phyloP scores from a whole-genome alignment of 1,140 invertebrate species.

The Pteromalus puparum region DNA sequence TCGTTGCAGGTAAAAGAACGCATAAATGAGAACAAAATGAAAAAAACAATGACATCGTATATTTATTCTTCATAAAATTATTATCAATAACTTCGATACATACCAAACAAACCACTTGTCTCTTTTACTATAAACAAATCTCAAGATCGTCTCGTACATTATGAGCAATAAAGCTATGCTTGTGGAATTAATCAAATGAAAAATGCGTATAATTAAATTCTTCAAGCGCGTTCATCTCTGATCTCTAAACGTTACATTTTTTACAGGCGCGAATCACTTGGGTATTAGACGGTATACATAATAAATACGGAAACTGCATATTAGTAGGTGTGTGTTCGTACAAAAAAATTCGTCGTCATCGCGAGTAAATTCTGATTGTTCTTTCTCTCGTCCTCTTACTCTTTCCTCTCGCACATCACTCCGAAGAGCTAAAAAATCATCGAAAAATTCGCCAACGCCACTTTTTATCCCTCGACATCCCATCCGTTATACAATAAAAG shows the following conservation, averaged over 20 bases:
- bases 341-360: not conserved
- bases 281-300: no score
- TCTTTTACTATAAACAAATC: not conserved
- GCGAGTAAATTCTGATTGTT: conserved; percentile 12
- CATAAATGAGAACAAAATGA: no score
- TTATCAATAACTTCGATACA: not conserved
- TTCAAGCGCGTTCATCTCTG: not conserved
- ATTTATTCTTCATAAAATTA: not conserved
- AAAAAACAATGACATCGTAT: no score
- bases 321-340: not conserved
- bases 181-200: not conserved
- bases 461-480: not conserved
- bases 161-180: not conserved
- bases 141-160: not conserved
- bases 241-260: not conserved
- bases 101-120: not conserved
- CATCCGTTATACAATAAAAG: not conserved
- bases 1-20: no score
- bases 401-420: not conserved
- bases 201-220: not conserved
- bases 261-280: not conserved
- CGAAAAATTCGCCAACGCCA: conserved; percentile 26
- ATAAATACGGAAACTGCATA: not conserved
- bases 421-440: conserved; percentile 37
- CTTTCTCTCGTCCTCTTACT: not conserved